Evolutionary conservation across 2,113 vertebrate genomes (phyloP).

Genomic region (Sceloporus tristichus): DNA sequence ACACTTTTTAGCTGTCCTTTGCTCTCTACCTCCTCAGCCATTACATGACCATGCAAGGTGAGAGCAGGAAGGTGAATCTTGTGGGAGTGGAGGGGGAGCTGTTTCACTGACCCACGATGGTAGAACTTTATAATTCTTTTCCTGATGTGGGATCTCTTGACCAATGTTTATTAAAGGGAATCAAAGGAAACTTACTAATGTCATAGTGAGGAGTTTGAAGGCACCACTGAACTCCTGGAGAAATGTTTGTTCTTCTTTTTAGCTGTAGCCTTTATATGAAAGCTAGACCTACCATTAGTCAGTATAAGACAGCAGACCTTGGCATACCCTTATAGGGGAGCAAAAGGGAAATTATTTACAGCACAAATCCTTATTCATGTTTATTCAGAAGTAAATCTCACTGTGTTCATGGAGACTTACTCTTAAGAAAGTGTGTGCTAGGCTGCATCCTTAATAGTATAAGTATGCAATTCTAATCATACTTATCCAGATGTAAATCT

Average conservation of each 20-base stretch:
- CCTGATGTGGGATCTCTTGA: too few species aligned
- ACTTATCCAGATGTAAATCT: background rate
- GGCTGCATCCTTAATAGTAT: background rate
- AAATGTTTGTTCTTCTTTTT: conserved; percentile 1
- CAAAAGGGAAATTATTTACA: background rate
- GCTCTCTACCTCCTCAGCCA: too few species aligned
- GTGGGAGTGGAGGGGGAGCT: too few species aligned
- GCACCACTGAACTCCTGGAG: conserved; percentile 24
- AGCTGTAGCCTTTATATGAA: background rate
- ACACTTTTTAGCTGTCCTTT: too few species aligned
- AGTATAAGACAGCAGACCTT: background rate
- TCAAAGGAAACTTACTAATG: background rate
- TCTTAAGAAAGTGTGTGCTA: background rate
- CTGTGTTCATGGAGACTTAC: background rate
- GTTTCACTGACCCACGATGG: too few species aligned
- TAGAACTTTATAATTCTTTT: too few species aligned
- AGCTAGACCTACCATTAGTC: background rate
- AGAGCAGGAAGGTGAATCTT: too few species aligned
- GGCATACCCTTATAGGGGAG: background rate
- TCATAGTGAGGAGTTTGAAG: conserved; percentile 4
- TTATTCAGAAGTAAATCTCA: background rate
- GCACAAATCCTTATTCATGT: background rate
- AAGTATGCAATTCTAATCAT: background rate
- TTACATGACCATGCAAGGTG: too few species aligned
- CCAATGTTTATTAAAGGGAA: background rate